Base-by-base conservation (phyloP, 2,888 invertebrate genomes). In the Ectemnius continuus region DNA sequence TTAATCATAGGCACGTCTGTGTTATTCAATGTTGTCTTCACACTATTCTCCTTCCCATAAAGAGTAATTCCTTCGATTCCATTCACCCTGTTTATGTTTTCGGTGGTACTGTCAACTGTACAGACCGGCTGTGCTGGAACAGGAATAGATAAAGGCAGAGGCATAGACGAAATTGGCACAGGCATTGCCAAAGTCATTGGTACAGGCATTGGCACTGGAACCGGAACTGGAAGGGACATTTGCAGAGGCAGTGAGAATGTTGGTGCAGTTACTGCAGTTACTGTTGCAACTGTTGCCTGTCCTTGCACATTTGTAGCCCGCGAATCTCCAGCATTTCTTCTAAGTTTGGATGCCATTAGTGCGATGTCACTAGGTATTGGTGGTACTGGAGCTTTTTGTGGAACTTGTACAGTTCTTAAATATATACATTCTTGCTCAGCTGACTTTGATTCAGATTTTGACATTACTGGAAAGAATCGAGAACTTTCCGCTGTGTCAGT, bases 51-150 rank as follows among this genome's bases (percentile, higher is more conserved):
- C 14, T 75, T 84, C 0, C 84, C 84, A 57, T 90, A 90, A 2
- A 90, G 78, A 0, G 90, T 90, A 28, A 90, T 86, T 20, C 87
- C 85, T 76, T 89, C 90, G 0, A 47, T 36, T 0, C 23, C 46
- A 1, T 46, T 14, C 2, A 56, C 4, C 46, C 73, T 78, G 16
- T 45, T 63, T 2, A 16, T 45, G n/a, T 56, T 52, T 61, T 11
- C 46, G 18, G 46, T 18, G 2, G 20, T 14, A 4, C 28, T 60
- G 60, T n/a, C 23, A 36, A 16, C 52, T 26, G n/a, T 28, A 13
- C n/a, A 16, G 16, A 14, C 11, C 18, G n/a, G 11, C 14, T 61
- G 46, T 14, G 47, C 4, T 46, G 46, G 47, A 18, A 47, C 13
- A 14, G 61, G 4, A 0, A 52, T 14, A 1, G 52, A 16, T 16